Evolutionary conservation across 2,797 vertebrate genomes (phyloP).

Genomic region (Hydrophis major): DNA sequence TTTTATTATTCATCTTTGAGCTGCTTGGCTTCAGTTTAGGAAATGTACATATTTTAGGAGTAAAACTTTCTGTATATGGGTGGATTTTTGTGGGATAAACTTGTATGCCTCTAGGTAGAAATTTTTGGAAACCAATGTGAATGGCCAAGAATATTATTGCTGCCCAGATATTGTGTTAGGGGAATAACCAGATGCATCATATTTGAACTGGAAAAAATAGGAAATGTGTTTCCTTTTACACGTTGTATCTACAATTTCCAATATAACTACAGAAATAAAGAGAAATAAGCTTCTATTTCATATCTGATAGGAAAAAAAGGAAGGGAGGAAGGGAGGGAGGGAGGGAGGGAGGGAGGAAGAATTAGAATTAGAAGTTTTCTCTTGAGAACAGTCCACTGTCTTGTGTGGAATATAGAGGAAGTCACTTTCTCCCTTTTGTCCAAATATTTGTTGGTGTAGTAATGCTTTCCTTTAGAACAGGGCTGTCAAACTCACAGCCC

Average conservation of each 20-base stretch:
- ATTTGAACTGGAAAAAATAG: background rate
- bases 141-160: background rate
- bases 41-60: background rate
- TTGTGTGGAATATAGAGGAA: background rate
- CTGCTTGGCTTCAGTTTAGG: background rate
- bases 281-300: background rate
- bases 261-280: background rate
- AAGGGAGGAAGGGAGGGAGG: too few relatives aligned
- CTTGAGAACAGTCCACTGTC: background rate
- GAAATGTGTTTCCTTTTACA: background rate
- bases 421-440: background rate
- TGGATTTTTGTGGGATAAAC: background rate
- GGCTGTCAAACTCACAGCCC: too few relatives aligned
- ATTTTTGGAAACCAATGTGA: background rate
- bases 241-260: background rate
- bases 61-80: background rate
- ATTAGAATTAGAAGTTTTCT: background rate
- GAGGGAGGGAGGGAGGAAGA: background rate
- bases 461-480: background rate
- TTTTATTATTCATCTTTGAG: background rate
- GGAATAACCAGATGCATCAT: background rate
- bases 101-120: background rate
- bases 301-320: background rate
- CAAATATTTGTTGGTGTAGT: background rate
- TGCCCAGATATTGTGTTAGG: background rate